phyloP scores from a whole-genome alignment of 2,888 invertebrate species.

The Drosophila barbarae region DNA sequence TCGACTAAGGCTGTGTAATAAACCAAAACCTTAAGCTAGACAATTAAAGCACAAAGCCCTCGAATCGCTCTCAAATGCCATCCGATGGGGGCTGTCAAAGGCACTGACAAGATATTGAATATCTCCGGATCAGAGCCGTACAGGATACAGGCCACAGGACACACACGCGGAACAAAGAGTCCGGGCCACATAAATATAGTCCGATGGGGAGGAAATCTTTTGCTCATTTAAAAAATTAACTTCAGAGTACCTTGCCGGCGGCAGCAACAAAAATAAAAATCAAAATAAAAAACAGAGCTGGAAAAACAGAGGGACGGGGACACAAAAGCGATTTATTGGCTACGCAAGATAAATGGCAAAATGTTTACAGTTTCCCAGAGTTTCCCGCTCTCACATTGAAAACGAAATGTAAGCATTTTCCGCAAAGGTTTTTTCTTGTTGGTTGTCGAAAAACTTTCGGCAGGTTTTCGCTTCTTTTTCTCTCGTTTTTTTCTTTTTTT shows the following conservation, averaged over 20 bases:
- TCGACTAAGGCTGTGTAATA: slow-evolving; percentile 59
- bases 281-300: slow-evolving; percentile 7
- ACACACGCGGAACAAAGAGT: slow-evolving; percentile 1
- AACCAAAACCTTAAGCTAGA: slow-evolving; percentile 67
- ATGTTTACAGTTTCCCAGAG: slow-evolving; percentile 68
- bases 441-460: slow-evolving; percentile 58
- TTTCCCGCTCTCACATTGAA: slow-evolving; percentile 37
- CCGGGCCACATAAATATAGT: slow-evolving; percentile 34
- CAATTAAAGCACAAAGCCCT: slow-evolving; percentile 64
- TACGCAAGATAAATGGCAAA: slow-evolving; percentile 71
- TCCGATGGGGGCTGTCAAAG: slow-evolving; percentile 49
- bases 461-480: slow-evolving; percentile 57
- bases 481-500: slow-evolving; percentile 4
- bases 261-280: background rate
- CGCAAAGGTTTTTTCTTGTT: slow-evolving; percentile 48
- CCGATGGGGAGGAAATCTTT: slow-evolving; percentile 36
- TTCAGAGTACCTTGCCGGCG: slow-evolving; percentile 44
- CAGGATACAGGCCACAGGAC: slow-evolving; percentile 29
- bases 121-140: slow-evolving; percentile 13
- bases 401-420: slow-evolving; percentile 70
- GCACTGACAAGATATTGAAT: slow-evolving; percentile 54
- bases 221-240: slow-evolving; percentile 70
- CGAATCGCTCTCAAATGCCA: slow-evolving; percentile 37
- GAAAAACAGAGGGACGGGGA: slow-evolving; percentile 10
- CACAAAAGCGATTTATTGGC: slow-evolving; percentile 69